phyloP scores from a whole-genome alignment of 2,797 vertebrate species.

The Gymnocypris eckloni region DNA sequence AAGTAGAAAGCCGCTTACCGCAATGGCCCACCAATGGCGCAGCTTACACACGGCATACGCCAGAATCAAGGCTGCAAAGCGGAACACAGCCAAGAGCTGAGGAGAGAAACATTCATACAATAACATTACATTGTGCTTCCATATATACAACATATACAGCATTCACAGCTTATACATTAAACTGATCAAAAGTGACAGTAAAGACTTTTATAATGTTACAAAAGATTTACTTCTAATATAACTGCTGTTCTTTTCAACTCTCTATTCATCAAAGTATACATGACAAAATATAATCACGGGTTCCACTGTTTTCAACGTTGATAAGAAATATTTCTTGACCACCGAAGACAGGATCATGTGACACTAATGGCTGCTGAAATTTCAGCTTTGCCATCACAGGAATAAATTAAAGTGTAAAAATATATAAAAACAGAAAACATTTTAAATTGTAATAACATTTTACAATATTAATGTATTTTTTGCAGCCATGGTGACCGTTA shows the following conservation, averaged over 20 bases:
- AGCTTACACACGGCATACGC: conserved; percentile 93
- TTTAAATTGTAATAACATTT: background rate
- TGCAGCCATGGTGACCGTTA: background rate
- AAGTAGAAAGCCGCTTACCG: conserved; percentile 72
- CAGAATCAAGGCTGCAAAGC: conserved; percentile 90
- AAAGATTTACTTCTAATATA: background rate
- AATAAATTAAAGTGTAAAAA: background rate
- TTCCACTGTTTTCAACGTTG: background rate
- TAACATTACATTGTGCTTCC: background rate
- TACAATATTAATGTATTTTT: background rate
- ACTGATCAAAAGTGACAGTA: background rate
- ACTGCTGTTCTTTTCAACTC: background rate
- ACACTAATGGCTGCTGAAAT: background rate
- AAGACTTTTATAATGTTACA: background rate
- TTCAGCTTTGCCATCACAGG: background rate
- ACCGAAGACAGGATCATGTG: background rate
- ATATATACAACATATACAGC: background rate
- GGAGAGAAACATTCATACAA: conserved; percentile 27
- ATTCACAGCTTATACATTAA: background rate
- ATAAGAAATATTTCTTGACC: background rate
- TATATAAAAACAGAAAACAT: background rate
- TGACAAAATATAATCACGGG: background rate
- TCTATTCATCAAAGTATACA: background rate
- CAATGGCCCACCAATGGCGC: conserved; percentile 95
- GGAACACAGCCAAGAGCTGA: conserved; percentile 91